Evolutionary conservation across 2,888 invertebrate genomes (phyloP).

Genomic region (Synanthedon formicaeformis): DNA sequence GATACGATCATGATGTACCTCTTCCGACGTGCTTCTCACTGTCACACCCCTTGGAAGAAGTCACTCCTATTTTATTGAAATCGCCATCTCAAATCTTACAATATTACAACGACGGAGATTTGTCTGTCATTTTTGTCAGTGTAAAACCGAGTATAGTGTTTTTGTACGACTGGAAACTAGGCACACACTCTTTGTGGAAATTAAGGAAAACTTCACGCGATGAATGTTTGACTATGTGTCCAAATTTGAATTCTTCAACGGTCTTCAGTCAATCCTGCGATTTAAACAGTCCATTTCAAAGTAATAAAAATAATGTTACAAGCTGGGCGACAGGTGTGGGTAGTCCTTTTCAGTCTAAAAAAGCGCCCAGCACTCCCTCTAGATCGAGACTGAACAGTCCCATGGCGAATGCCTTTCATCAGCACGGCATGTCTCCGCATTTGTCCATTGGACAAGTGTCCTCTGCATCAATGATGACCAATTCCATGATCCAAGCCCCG

Average conservation of each 20-base stretch:
- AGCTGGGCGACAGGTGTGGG: conserved; percentile 41
- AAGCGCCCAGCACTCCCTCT: conserved; percentile 33
- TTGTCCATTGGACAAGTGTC: conserved; percentile 58
- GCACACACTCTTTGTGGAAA: conserved; percentile 85
- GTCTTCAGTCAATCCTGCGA: conserved; percentile 57
- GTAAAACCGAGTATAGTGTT: conserved; percentile 85
- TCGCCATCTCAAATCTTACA: conserved; percentile 70
- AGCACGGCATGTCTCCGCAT: conserved; percentile 60
- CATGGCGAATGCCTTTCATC: conserved; percentile 56
- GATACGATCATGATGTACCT: conserved; percentile 57
- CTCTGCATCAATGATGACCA: conserved; percentile 53
- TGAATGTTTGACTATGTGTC: conserved; percentile 75
- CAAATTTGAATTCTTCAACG: conserved; percentile 54
- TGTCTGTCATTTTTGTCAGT: conserved; percentile 81
- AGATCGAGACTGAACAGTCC: conserved; percentile 55
- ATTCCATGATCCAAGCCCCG: conserved; percentile 54
- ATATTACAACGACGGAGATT: conserved; percentile 73
- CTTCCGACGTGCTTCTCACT: conserved; percentile 88
- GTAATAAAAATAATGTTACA: conserved; percentile 34
- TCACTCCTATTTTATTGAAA: conserved; percentile 84
- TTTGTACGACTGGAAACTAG: conserved; percentile 81
- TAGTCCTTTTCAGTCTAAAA: conserved; percentile 52
- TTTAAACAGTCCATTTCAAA: conserved; percentile 50
- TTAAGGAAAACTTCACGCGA: conserved; percentile 81
- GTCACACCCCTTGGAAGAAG: conserved; percentile 91